A percentile compares a stretch with the other conserved stretches of the same genome.
Conservation (phyloP, 2,888 invertebrate genomes). For the Phyto melanocephala region DNA sequence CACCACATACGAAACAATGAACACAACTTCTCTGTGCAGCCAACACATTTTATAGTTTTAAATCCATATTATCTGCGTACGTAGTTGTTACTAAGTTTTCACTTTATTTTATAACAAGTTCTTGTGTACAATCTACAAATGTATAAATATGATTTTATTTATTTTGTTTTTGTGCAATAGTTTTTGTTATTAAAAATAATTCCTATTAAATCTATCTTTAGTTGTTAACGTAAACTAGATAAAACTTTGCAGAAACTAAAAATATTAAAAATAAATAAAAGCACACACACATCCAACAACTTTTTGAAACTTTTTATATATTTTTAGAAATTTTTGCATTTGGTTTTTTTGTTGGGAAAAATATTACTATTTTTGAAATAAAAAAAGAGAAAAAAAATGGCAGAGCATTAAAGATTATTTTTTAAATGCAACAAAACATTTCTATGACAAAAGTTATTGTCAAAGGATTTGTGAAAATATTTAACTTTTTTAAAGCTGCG, state of each 20-base stretch:
- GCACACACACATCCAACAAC: not conserved
- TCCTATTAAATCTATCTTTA: slow-evolving; percentile 17
- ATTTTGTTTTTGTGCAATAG: not conserved
- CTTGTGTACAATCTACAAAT: no score
- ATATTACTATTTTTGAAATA: not conserved
- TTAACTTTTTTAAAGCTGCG: not conserved
- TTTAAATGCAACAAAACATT: slow-evolving; percentile 2
- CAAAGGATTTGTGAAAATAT: slow-evolving; percentile 32
- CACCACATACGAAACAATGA: no score
- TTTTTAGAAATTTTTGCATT: not conserved
- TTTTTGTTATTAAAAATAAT: slow-evolving; percentile 8
- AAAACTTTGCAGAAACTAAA: slow-evolving; percentile 23
- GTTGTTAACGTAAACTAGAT: not conserved
- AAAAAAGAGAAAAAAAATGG: not conserved
- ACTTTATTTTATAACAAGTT: not conserved
- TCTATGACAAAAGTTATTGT: slow-evolving; percentile 19
- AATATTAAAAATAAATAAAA: slow-evolving; percentile 10
- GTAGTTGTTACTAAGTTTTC: not conserved
- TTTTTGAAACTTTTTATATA: not conserved
- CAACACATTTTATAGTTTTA: no score
- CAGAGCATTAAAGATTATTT: slow-evolving; percentile 25
- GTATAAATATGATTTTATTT: not conserved
- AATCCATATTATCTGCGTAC: not conserved
- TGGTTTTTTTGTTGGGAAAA: not conserved
- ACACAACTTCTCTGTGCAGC: no score